phyloP scores from a whole-genome alignment of 2,888 invertebrate species.

The Orchesella flavescens region DNA sequence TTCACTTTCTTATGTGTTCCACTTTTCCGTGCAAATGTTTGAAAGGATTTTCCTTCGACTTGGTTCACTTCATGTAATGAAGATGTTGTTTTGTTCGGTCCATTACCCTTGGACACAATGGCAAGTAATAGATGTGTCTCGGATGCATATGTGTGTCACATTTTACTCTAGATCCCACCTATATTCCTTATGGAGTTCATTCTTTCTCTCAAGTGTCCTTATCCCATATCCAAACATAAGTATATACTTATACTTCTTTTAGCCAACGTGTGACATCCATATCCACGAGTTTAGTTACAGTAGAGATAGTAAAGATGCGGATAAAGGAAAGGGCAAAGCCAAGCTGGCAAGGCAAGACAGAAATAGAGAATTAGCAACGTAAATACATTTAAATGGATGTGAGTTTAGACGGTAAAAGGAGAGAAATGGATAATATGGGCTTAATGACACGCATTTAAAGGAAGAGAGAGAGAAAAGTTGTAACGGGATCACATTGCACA shows the following conservation, averaged over 20 bases:
- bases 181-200: too few species aligned
- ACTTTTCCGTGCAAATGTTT: not conserved
- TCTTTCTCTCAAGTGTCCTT: too few species aligned
- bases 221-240: too few species aligned
- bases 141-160: not conserved
- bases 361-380: not conserved
- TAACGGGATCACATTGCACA: not conserved
- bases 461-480: not conserved
- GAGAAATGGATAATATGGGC: not conserved
- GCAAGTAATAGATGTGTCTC: not conserved
- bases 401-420: slow-evolving; percentile 3
- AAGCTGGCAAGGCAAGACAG: not conserved
- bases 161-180: too few species aligned
- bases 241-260: too few species aligned
- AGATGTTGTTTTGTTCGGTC: slow-evolving; percentile 33
- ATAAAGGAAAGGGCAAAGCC: not conserved
- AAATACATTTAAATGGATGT: slow-evolving; percentile 1
- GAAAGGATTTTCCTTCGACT: slow-evolving; percentile 12
- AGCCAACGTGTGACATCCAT: too few species aligned
- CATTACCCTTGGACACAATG: slow-evolving; percentile 31
- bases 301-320: too few species aligned
- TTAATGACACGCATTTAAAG: not conserved
- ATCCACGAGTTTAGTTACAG: too few species aligned
- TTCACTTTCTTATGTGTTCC: not conserved
- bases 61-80: slow-evolving; percentile 15